Base-by-base conservation (phyloP, 2,113 vertebrate genomes). In the Vanacampus margaritifer region DNA sequence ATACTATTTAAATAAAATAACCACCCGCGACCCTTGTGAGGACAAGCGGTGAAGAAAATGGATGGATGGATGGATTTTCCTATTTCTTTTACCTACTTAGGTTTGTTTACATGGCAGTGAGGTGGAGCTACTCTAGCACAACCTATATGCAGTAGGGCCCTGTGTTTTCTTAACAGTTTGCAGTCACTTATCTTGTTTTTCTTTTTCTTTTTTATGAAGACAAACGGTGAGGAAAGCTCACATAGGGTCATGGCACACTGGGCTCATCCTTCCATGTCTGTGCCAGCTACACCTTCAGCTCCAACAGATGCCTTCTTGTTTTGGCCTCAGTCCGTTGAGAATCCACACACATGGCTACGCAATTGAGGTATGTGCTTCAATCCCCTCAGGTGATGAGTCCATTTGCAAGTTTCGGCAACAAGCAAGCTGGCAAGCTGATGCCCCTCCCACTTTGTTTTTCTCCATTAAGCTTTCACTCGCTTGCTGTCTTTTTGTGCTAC, bases 311-410 rank as follows among this genome's bases (percentile, higher is more conserved):
- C 78, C 76, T 78, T 81, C 79, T 80, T 86, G 78, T 86, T 83
- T 78, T 71, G 84, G 64, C 68, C 80, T 79, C 81, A 73, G 80
- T 85, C 79, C 76, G 74, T 73, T 70, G 51, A 54, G 51, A 54
- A 69, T 72, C 67, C 10, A 21, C 36, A 23, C 56, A 68, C 24
- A 70, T 69, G 64, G 65, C 64, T 64, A 74, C 41, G 50, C 21
- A 53, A 35, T n/a, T 75, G 73, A 82, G 74, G 83, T 73, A 75
- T 89, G 83, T 86, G 36, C 36, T 61, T 61, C 73, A 89, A 88
- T 88, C 84, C 85, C 89, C 87, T 87, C 82, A 84, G 89, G 88
- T 91, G 88, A 89, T 89, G 81, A 87, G 85, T 87, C 89, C 82
- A 87, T 90, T 88, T 89, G 84, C 72, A 77, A 73, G 71, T 84